phyloP scores from a whole-genome alignment of 2,797 vertebrate genomes.

The Austrolebias charrua region DNA sequence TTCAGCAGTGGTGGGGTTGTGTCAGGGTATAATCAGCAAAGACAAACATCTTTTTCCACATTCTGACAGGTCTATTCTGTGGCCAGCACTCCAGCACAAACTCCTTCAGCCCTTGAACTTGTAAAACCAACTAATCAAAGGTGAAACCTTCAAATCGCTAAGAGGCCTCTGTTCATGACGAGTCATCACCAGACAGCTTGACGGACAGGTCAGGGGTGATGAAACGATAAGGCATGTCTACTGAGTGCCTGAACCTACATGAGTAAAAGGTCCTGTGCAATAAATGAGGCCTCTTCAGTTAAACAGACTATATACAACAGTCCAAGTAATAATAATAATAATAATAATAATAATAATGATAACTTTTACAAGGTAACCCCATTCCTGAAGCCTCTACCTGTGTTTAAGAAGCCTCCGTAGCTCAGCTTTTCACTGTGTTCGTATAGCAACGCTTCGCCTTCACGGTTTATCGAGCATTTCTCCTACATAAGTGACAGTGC shows the following conservation, averaged over 20 bases:
- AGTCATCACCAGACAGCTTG: conserved; percentile 60
- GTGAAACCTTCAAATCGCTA: conserved; percentile 66
- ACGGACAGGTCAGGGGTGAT: conserved; percentile 5
- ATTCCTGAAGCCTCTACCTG: conserved; percentile 16
- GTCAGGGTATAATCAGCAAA: conserved; percentile 44
- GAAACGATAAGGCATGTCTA: conserved; percentile 76
- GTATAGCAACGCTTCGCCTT: conserved; percentile 32
- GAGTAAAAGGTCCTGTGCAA: conserved; percentile 72
- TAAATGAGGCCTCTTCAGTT: conserved; percentile 65
- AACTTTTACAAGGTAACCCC: conserved; percentile 45
- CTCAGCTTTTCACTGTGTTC: conserved; percentile 31
- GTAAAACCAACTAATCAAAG: conserved; percentile 65
- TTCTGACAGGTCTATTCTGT: conserved; percentile 44
- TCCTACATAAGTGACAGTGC: conserved; percentile 49
- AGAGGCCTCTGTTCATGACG: conserved; percentile 65
- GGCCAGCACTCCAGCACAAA: conserved; percentile 44
- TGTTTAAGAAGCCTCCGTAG: conserved; percentile 39
- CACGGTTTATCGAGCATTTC: conserved; percentile 28
- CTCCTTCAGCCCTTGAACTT: conserved; percentile 77
- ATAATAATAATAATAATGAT: conserved; percentile 24
- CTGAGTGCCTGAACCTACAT: conserved; percentile 67
- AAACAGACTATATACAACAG: conserved; percentile 58
- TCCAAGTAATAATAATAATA: conserved; percentile 28
- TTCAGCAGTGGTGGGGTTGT: conserved; percentile 49
- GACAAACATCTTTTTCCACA: conserved; percentile 39